Base-by-base conservation (phyloP, 2,113 vertebrate genomes). In the Heteronetta atricapilla region DNA sequence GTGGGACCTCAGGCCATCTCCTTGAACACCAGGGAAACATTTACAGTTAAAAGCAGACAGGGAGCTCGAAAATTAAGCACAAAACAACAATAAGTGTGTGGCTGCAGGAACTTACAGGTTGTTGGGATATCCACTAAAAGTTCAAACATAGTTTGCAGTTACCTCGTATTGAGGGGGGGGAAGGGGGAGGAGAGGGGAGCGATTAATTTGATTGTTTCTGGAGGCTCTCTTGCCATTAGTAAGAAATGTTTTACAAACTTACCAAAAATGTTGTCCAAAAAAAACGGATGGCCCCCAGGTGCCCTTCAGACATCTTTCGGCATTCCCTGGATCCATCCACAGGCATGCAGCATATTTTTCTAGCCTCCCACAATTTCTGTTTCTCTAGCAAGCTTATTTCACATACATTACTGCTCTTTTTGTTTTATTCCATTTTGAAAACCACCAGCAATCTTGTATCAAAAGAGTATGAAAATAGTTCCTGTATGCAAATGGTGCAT, bases 101-200 rank as follows among this genome's bases (percentile, higher is more conserved):
- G n/a, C 36, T 60, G 28, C 38, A 70, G 46, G 69, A 80, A 44
- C 31, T 44, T 44, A 18, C 42, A 48, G 20, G 46, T 48, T 40
- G 3, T 34, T 67, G 29, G 13, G 17, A 42, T 70, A 26, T 1
- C 26, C 10, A 36, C 56, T 56, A 62, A 48, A 79, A 60, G 8
- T 56, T 80, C 33, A 66, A 66, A 62, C 38, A 19, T 9, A 11
- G 53, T 78, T 77, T 64, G 42, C 18, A 48, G n/a, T 86, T 63
- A 8, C 19, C 23, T 14, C 1, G 0, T 21, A 70, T 25, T 21
- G 22, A 48, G 20, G 23, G 31, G 16, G 2, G 10, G 10, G 40
- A 13, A 38, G 36, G 36, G 36, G 36, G 9, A 9, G 36, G 36
- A 38, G 36, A 38, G 9, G 40, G 16, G 50, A 4, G n/a, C n/a